Evolutionary conservation across 2,888 invertebrate genomes (phyloP).

Genomic region (Hypomecis atomaria): DNA sequence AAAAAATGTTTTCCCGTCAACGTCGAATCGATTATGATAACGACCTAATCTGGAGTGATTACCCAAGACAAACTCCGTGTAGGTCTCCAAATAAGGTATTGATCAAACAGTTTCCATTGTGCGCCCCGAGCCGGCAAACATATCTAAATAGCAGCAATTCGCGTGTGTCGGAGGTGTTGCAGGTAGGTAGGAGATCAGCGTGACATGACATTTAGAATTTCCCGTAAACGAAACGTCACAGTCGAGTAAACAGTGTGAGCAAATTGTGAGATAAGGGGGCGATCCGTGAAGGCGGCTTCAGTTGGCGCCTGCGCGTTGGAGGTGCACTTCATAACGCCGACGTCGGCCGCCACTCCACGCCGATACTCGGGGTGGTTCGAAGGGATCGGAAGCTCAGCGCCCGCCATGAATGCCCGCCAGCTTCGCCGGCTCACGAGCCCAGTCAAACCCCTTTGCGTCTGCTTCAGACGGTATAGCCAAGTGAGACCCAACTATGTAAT

Average conservation of each 20-base stretch:
- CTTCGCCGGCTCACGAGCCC: constrained; percentile 67
- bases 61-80: constrained; percentile 20
- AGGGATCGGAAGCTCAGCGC: constrained; percentile 29
- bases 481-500: constrained; percentile 79
- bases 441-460: constrained; percentile 57
- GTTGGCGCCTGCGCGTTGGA: constrained; percentile 75
- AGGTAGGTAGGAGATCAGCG: constrained; percentile 31
- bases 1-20: not conserved
- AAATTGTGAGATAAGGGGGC: constrained; percentile 66
- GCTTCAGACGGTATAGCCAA: constrained; percentile 74
- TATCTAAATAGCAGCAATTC: constrained; percentile 26
- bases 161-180: constrained; percentile 31
- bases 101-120: constrained; percentile 27
- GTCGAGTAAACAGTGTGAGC: constrained; percentile 65
- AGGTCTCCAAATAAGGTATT: constrained; percentile 20
- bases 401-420: constrained; percentile 72
- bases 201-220: constrained; percentile 53
- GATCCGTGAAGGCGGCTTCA: constrained; percentile 58
- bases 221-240: constrained; percentile 60
- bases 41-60: constrained; percentile 11
- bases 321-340: constrained; percentile 58
- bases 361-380: constrained; percentile 41
- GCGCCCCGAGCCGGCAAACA: constrained; percentile 31
- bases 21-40: constrained; percentile 13
- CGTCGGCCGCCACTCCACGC: constrained; percentile 42